Percentiles rank a stretch among this genome's conserved stretches.
phyloP scores from a whole-genome alignment of 53 echinoderm and acorn worm genomes.

The Temnopleurus reevesii region DNA sequence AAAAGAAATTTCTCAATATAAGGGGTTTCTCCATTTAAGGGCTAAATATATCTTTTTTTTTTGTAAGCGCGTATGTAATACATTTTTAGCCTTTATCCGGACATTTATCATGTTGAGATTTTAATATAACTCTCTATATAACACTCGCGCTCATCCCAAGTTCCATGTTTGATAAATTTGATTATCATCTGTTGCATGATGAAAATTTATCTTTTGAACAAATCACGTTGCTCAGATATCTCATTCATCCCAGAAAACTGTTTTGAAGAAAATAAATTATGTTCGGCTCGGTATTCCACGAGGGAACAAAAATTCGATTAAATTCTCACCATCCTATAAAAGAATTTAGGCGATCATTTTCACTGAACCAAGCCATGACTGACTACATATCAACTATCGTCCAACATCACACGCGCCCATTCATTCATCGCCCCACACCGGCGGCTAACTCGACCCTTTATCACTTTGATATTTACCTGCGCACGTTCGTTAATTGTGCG shows the following conservation, averaged over 20 bases:
- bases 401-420: not conserved
- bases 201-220: not conserved
- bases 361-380: not conserved
- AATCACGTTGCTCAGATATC: not conserved
- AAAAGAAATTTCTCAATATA: no score
- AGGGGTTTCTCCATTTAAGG: no score
- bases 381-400: not conserved
- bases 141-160: not conserved
- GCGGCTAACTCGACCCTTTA: constrained; percentile 13
- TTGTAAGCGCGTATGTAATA: no score
- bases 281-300: not conserved
- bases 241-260: not conserved
- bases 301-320: not conserved
- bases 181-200: not conserved
- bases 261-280: not conserved
- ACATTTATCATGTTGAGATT: no score
- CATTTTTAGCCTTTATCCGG: no score
- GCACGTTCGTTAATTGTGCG: constrained; percentile 31
- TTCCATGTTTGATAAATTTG: not conserved
- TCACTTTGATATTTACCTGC: constrained; percentile 32
- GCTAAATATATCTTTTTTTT: no score
- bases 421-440: not conserved
- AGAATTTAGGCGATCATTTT: not conserved
- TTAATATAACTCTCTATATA: no score
- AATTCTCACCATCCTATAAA: not conserved